Base-by-base conservation (phyloP, 2,888 invertebrate genomes). In the Megastigmus dorsalis region DNA sequence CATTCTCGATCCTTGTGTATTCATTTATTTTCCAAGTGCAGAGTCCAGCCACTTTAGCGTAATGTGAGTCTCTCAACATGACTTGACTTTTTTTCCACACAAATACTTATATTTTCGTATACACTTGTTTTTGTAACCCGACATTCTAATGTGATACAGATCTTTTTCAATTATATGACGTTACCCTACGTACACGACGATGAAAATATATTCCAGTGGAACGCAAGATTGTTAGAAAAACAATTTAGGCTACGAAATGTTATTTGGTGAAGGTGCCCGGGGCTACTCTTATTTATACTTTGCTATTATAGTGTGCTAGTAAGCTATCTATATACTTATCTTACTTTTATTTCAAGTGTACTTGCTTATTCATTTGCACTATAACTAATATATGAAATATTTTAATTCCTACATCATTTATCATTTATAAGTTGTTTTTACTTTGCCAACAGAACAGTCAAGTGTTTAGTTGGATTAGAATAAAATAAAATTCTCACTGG, bases 191-290 rank as follows among this genome's bases (percentile, higher is more conserved):
- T 41, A 30, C 41, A 23, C 18, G 13, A 36, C 5, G n/a, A 68
- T 2, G 43, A 28, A 43, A 59, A 15, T n/a, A n/a, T n/a, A 26
- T 52, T 41, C n/a, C 3, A 13, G n/a, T 65, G 13, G 4, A 57
- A 15, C 15, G 67, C 20, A 69, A 77, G 81, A 82, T 84, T 86
- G 87, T 87, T 87, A 87, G 87, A 87, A 87, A 87, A 87, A 87
- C 87, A 87, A 87, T 87, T 87, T 85, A 83, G 77, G 71, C 70
- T 45, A 50, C 13, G 57, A 78, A 72, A 76, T 74, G 75, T 72
- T 57, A 45, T 48, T 68, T 77, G 85, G 84, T 85, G 84, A 80
- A 84, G 84, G 83, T 83, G 77, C 72, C 79, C 79, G 80, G 80
- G 80, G 79, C 74, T 80, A 76, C 78, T 73, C 52, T 75, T 73